These are phyloP conservation scores for Hydropotes inermis DNA, from an alignment of 2,113 vertebrate species.

Conservation along the genomic window DNA sequence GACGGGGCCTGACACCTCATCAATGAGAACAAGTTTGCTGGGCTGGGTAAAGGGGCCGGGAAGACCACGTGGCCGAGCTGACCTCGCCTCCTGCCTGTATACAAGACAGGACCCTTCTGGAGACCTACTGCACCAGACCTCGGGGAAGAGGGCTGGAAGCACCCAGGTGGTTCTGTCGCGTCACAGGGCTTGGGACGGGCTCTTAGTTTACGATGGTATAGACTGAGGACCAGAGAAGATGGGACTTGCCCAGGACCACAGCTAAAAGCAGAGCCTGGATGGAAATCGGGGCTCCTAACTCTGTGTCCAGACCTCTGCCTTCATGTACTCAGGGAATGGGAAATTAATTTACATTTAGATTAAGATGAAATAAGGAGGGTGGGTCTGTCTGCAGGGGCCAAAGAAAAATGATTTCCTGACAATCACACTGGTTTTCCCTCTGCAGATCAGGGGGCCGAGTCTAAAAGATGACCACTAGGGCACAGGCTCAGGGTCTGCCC, in stretches of 20 bases:
- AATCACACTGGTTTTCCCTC: not conserved
- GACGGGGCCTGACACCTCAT: not conserved
- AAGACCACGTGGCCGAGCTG: not conserved
- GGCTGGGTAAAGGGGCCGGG: not conserved
- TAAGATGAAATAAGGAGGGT: not conserved
- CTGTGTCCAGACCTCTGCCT: not conserved
- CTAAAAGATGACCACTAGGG: not conserved
- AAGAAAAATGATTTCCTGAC: not conserved
- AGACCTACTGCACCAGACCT: not conserved
- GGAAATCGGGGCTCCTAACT: not conserved
- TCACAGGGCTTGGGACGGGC: not conserved
- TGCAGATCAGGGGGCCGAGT: not conserved
- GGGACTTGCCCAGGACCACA: not conserved
- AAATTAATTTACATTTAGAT: not conserved
- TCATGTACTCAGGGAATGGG: not conserved
- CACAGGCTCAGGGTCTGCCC: not conserved
- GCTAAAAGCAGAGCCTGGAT: not conserved
- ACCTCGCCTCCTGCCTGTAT: not conserved
- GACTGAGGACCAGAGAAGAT: not conserved
- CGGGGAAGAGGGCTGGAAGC: not conserved
- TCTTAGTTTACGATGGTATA: not conserved
- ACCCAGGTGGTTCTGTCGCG: not conserved
- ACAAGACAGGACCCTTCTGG: not conserved
- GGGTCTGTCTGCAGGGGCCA: not conserved
- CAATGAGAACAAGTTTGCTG: not conserved